Evolutionary conservation across 2,797 vertebrate species (phyloP).

Genomic region (Vultur gryphus): DNA sequence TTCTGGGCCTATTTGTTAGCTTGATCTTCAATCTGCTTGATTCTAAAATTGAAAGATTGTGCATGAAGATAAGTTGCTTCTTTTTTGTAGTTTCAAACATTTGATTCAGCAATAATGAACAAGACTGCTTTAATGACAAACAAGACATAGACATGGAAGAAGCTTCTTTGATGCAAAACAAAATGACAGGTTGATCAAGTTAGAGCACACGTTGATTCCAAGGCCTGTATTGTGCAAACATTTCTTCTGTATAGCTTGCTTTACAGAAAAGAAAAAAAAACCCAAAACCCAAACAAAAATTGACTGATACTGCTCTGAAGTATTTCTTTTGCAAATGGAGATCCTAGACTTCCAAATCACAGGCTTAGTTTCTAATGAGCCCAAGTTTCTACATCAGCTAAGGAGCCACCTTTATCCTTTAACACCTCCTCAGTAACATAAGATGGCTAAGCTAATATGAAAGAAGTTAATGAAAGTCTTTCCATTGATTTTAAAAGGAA

Average conservation of each 20-base stretch:
- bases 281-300: neutral
- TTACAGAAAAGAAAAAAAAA: neutral
- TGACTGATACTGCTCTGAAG: neutral
- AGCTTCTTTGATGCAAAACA: neutral
- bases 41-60: constrained; percentile 45
- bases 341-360: neutral
- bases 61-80: neutral
- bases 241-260: neutral
- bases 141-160: neutral
- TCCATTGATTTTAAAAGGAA: neutral
- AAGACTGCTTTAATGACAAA: neutral
- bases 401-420: neutral
- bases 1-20: neutral
- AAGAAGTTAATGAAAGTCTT: neutral
- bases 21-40: neutral
- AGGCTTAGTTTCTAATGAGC: neutral
- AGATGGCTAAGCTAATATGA: neutral
- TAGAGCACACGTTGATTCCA: neutral
- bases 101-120: constrained; percentile 18
- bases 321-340: neutral
- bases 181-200: neutral
- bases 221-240: neutral
- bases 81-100: neutral
- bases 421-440: neutral
- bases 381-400: neutral